Evolutionary conservation across 1,140 invertebrate genomes (phyloP).

Genomic region (Orchestia grillus): DNA sequence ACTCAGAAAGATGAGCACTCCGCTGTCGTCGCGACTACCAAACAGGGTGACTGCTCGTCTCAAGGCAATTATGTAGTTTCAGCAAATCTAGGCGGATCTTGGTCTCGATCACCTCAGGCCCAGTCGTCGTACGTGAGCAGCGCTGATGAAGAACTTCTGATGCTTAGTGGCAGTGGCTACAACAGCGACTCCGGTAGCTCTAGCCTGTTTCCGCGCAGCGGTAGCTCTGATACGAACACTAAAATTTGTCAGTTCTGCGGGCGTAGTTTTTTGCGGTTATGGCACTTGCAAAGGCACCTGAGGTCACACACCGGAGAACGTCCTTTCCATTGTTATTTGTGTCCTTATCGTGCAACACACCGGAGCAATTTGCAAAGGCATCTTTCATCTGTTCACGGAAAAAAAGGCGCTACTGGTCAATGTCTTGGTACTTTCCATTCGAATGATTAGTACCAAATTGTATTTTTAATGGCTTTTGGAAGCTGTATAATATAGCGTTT

Average conservation of each 20-base stretch:
- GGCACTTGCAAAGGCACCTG: conserved; percentile 54
- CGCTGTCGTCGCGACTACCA: background rate
- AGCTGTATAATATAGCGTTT: background rate
- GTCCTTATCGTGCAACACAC: conserved; percentile 51
- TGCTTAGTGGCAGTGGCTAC: background rate
- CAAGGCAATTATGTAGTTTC: background rate
- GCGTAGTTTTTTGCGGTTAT: conserved; percentile 6
- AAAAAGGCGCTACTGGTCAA: background rate
- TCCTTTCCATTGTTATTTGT: conserved; percentile 42
- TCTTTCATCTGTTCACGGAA: conserved; percentile 15
- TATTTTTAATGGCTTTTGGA: background rate
- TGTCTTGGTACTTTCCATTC: background rate
- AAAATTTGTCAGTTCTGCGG: conserved; percentile 42
- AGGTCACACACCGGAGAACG: conserved; percentile 57
- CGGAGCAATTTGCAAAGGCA: conserved; percentile 3
- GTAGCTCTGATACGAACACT: background rate
- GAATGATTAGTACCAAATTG: background rate
- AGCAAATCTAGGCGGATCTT: background rate
- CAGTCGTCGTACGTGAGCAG: background rate
- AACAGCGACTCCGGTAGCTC: background rate
- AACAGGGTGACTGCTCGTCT: background rate
- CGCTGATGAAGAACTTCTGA: background rate
- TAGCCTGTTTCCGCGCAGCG: background rate
- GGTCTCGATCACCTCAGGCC: background rate
- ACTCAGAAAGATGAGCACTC: background rate